Percentiles rank a stretch among this genome's conserved stretches.
Evolutionary conservation across 2,113 vertebrate species (phyloP).

Genomic region (Pterophyllum scalare): DNA sequence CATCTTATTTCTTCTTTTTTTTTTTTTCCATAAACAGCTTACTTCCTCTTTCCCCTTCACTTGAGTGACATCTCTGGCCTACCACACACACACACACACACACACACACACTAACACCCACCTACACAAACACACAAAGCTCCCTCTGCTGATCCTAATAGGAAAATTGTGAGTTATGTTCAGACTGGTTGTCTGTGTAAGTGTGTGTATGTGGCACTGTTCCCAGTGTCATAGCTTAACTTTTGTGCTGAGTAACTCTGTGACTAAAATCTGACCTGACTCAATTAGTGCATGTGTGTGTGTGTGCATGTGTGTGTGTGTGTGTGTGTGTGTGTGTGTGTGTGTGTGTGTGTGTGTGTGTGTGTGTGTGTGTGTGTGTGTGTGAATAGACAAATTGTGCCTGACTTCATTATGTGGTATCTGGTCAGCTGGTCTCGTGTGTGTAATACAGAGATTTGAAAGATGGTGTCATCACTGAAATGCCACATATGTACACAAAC

Average conservation of each 20-base stretch:
- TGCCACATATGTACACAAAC: background rate
- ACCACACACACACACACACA: background rate
- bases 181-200: constrained; percentile 1
- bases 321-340: background rate
- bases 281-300: background rate
- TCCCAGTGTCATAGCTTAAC: constrained; percentile 59
- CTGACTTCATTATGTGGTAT: constrained; percentile 37
- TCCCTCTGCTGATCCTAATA: constrained; percentile 46
- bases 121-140: constrained; percentile 4
- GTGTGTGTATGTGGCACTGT: constrained; percentile 49
- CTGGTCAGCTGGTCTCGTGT: background rate
- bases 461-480: background rate
- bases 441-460: background rate
- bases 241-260: constrained; percentile 66
- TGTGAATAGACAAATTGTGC: constrained; percentile 50
- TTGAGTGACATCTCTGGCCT: constrained; percentile 9
- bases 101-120: background rate
- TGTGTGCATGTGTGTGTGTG: background rate
- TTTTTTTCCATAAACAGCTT: constrained; percentile 21
- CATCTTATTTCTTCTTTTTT: constrained; percentile 6
- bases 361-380: background rate
- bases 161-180: constrained; percentile 36
- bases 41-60: constrained; percentile 57
- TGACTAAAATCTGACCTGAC: constrained; percentile 44
- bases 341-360: constrained; percentile 5